These are phyloP conservation scores for Pogonognathellus flavescens DNA, from an alignment of 1,140 invertebrate genomes.

Conservation along the genomic window DNA sequence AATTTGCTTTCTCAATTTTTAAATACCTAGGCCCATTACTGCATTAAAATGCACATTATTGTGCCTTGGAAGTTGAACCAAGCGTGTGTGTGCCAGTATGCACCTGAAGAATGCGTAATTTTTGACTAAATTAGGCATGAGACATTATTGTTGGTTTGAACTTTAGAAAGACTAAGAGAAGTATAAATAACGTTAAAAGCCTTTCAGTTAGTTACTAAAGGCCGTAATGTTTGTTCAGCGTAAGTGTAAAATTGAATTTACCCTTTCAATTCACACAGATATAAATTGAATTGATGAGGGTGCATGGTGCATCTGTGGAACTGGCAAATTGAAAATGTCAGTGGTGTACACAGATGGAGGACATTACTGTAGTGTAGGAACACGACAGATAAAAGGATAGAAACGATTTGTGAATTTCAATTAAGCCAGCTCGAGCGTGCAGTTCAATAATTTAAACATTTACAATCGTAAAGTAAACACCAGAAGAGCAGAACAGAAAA, in stretches of 20 bases:
- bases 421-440: neutral
- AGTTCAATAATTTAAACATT: slow-evolving; percentile 28
- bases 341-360: neutral
- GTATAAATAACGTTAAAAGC: neutral
- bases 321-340: neutral
- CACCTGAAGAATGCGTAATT: too few relatives aligned
- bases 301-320: slow-evolving; percentile 31
- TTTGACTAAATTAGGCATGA: neutral
- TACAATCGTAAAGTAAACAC: slow-evolving; percentile 31
- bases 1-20: too few relatives aligned
- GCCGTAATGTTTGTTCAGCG: neutral
- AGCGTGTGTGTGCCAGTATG: too few relatives aligned
- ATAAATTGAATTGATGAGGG: slow-evolving; percentile 36
- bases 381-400: neutral
- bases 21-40: too few relatives aligned
- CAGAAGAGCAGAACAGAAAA: neutral
- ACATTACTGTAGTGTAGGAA: neutral
- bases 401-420: slow-evolving; percentile 27
- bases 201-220: neutral
- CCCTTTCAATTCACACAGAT: slow-evolving; percentile 24
- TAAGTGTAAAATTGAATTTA: slow-evolving; percentile 49
- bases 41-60: too few relatives aligned
- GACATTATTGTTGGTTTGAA: neutral
- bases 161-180: neutral
- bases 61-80: too few relatives aligned